Conservation (phyloP, 2,888 invertebrate species). For the Heliconius ethilla region DNA sequence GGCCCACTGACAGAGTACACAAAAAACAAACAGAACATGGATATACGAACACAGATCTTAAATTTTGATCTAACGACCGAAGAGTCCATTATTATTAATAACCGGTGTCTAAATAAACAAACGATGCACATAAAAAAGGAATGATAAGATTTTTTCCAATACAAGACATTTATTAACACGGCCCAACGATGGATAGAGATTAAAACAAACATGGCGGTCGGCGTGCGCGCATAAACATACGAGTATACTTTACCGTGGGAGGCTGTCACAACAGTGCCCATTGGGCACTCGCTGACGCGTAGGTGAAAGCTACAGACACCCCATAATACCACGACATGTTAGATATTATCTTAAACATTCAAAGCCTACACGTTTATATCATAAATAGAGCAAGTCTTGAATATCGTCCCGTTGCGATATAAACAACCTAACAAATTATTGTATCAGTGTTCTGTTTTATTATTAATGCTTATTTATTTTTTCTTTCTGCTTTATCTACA, state of each 20-base stretch:
- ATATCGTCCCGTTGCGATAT: background rate
- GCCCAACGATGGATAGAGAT: slow-evolving; percentile 76
- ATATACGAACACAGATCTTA: slow-evolving; percentile 70
- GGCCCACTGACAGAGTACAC: slow-evolving; percentile 62
- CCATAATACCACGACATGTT: slow-evolving; percentile 61
- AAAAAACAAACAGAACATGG: slow-evolving; percentile 67
- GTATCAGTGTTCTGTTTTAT: background rate
- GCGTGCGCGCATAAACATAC: slow-evolving; percentile 78
- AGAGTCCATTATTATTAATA: slow-evolving; percentile 80
- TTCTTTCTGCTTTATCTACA: background rate
- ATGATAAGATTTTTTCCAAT: slow-evolving; percentile 64
- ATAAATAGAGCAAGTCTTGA: slow-evolving; percentile 4
- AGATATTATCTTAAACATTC: slow-evolving; percentile 70
- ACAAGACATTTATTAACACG: slow-evolving; percentile 80
- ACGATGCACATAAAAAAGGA: slow-evolving; percentile 68
- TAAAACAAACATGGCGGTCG: slow-evolving; percentile 80
- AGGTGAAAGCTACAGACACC: slow-evolving; percentile 78
- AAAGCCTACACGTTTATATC: slow-evolving; percentile 65
- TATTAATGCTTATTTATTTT: background rate
- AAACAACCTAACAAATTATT: background rate
- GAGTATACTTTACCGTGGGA: slow-evolving; percentile 80
- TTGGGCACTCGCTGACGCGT: slow-evolving; percentile 68
- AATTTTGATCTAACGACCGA: slow-evolving; percentile 76
- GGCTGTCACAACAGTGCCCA: slow-evolving; percentile 80
- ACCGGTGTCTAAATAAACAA: slow-evolving; percentile 79